Conservation (phyloP, 1,140 invertebrate species). For the Diabrotica undecimpunctata region DNA sequence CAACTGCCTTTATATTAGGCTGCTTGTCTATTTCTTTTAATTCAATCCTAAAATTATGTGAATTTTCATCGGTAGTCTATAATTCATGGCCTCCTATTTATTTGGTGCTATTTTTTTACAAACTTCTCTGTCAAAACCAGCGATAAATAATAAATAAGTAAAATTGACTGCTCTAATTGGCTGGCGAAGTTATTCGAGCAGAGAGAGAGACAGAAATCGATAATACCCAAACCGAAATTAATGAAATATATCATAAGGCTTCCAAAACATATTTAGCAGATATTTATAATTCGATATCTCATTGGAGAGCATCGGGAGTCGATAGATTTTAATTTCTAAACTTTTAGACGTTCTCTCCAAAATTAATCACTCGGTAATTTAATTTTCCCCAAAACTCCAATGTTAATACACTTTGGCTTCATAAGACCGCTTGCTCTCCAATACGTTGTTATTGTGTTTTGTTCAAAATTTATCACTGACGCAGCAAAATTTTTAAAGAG, state of each 20-base stretch:
- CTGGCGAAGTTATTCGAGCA: not conserved
- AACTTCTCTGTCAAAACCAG: not conserved
- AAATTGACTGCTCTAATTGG: slow-evolving; percentile 2
- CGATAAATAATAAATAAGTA: slow-evolving; percentile 1
- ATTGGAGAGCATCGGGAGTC: slow-evolving; percentile 21
- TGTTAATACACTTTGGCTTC: slow-evolving; percentile 22
- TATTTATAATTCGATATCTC: slow-evolving; percentile 24
- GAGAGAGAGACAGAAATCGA: slow-evolving; percentile 2
- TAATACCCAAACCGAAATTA: slow-evolving; percentile 16
- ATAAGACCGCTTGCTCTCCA: slow-evolving; percentile 11
- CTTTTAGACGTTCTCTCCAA: slow-evolving; percentile 20
- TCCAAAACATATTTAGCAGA: slow-evolving; percentile 23
- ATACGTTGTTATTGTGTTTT: slow-evolving; percentile 17
- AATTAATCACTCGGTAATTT: slow-evolving; percentile 24
- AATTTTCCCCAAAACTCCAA: slow-evolving; percentile 23
- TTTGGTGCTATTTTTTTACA: too few relatives aligned
- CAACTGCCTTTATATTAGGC: too few relatives aligned
- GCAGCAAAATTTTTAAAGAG: not conserved
- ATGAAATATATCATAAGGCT: slow-evolving; percentile 22
- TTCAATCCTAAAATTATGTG: too few relatives aligned
- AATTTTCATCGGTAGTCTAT: too few relatives aligned
- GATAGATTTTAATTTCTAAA: slow-evolving; percentile 24
- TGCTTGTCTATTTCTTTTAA: too few relatives aligned
- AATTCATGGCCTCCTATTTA: too few relatives aligned
- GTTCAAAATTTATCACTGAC: slow-evolving; percentile 14